Evolutionary conservation across 2,888 invertebrate genomes (phyloP), one percentile per base, ranked within the genome.

Genomic region (Tricholauxania praeusta): DNA sequence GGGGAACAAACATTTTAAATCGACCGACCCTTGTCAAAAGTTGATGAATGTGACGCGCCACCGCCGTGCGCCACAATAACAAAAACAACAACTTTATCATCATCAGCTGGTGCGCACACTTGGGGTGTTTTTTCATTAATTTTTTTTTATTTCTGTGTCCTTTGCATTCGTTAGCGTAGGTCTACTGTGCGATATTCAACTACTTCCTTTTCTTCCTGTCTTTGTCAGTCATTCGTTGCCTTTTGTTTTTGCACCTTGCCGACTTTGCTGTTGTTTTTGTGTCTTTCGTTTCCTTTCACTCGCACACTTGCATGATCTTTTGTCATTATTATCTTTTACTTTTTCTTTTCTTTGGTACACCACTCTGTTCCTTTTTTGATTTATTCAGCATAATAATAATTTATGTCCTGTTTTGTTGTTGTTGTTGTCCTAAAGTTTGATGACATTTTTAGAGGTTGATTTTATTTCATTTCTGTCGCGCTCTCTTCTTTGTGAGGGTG

Each of bases 21-120:
- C n/a, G 32, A 32, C 12, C 52, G 65, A 66, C 65, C 65, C 65
- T 66, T 53, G 53, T 66, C 65, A 66, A 53, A 28, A n/a, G 65
- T 52, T 66, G 52, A 52, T 53, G 65, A 53, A 52, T 17, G 32
- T n/a, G 65, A n/a, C n/a, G 52, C 52, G 53, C 39, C 39, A 39
- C 7, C 39, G n/a, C 28, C 17, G 17, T 15, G 52, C 52, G 65
- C 52, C 65, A 66, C 10, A 39, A 39, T 10, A 10, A 39, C 7
- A 39, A 39, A 39, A 39, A 39, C 39, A 39, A 39, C 39, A 39
- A 39, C 39, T 17, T 55, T 4, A 22, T 53, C 63, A 19, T 14
- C 48, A 19, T n/a, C 55, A 55, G 12, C 15, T 48, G 55, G 32
- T 12, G 47, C 12, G 19, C 19, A 12, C 55, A 55, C 47, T 12